Conservation (phyloP, 2,113 vertebrate species). For the Ivindomyrus marchei region DNA sequence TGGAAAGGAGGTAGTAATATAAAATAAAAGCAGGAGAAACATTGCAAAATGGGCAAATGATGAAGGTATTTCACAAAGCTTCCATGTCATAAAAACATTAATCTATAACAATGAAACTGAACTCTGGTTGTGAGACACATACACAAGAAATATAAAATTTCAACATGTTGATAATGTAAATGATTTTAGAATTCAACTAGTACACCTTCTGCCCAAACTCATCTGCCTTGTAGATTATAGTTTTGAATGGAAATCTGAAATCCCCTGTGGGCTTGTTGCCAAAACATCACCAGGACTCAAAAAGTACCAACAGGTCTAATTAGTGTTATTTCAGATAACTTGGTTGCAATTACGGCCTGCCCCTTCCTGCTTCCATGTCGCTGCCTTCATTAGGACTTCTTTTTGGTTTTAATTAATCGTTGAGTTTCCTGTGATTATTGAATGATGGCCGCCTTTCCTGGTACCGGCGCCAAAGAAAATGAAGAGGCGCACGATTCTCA, state of each 20-base stretch:
- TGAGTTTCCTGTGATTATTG: background rate
- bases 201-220: background rate
- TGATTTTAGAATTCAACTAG: background rate
- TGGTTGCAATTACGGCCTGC: background rate
- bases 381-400: background rate
- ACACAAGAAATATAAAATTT: background rate
- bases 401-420: background rate
- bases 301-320: conserved; percentile 2
- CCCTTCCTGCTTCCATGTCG: background rate
- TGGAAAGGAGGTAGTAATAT: background rate
- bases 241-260: background rate
- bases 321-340: conserved; percentile 1
- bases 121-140: background rate
- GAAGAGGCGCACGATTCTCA: background rate
- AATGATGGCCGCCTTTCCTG: background rate
- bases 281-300: background rate
- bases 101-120: background rate
- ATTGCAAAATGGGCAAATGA: background rate
- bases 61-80: background rate
- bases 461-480: background rate
- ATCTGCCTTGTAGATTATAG: background rate
- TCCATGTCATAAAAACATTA: background rate
- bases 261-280: background rate
- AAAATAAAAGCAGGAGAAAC: background rate
- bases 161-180: background rate